Conservation (phyloP, 2,797 vertebrate species). For the Hapalemur alaotrensis region DNA sequence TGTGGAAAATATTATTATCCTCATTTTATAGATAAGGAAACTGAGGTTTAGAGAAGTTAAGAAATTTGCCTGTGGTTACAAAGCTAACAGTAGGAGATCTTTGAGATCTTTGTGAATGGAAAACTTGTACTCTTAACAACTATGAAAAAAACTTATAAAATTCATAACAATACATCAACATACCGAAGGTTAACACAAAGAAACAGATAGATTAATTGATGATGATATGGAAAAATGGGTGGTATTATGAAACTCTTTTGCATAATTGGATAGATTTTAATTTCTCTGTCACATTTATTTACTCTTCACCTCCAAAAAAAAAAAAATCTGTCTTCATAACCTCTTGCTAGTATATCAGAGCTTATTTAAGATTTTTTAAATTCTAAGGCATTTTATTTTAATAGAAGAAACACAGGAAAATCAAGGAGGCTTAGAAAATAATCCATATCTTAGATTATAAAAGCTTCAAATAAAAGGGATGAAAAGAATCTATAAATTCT, state of each 20-base stretch:
- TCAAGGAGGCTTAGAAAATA: background rate
- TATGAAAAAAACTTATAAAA: background rate
- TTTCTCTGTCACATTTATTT: background rate
- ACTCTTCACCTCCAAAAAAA: background rate
- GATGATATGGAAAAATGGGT: background rate
- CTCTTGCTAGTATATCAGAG: background rate
- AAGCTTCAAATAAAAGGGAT: background rate
- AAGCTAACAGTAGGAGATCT: background rate
- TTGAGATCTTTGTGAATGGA: background rate
- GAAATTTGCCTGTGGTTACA: background rate
- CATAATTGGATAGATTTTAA: background rate
- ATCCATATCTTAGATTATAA: constrained; percentile 16
- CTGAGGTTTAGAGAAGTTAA: background rate
- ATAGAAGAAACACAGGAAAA: background rate
- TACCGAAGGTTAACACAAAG: background rate
- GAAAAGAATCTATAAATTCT: background rate
- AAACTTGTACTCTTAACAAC: background rate
- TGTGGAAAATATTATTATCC: background rate
- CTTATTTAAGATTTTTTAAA: background rate
- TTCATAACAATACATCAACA: background rate
- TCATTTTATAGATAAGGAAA: constrained; percentile 23
- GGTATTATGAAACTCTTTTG: background rate
- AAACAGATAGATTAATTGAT: background rate
- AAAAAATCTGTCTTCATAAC: background rate
- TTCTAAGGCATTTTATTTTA: background rate